These are phyloP conservation scores for Anodontia alba DNA, from an alignment of 2,888 invertebrate genomes.

Conservation along the genomic window DNA sequence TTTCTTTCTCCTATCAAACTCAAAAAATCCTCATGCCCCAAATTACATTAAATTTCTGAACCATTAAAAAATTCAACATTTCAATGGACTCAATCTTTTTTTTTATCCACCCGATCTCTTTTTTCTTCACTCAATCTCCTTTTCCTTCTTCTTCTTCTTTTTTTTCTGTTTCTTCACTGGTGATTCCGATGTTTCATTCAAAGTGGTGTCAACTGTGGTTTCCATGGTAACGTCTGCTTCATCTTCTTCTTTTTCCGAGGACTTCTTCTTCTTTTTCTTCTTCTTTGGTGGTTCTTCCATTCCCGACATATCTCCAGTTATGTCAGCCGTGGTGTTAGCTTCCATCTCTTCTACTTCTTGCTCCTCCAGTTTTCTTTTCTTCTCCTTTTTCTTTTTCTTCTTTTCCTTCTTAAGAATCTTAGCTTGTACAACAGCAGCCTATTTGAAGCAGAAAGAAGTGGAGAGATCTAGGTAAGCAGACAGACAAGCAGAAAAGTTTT, in stretches of 20 bases:
- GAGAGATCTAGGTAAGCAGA: no score
- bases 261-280: slow-evolving; percentile 76
- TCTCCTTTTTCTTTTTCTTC: slow-evolving; percentile 75
- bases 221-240: slow-evolving; percentile 52
- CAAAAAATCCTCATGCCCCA: no score
- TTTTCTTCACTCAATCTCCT: slow-evolving; percentile 31
- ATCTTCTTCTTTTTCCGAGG: slow-evolving; percentile 24
- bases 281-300: slow-evolving; percentile 65
- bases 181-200: slow-evolving; percentile 45
- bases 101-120: no score
- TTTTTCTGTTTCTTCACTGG: slow-evolving; percentile 66
- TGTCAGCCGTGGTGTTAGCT: slow-evolving; percentile 59
- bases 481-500: not conserved
- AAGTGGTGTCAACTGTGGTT: slow-evolving; percentile 46
- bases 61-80: no score
- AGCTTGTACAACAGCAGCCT: slow-evolving; percentile 74
- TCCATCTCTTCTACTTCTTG: slow-evolving; percentile 44
- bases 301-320: slow-evolving; percentile 58
- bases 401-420: slow-evolving; percentile 78
- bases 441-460: not conserved
- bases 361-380: slow-evolving; percentile 70
- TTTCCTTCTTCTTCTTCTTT: slow-evolving; percentile 73
- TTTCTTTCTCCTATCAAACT: no score
- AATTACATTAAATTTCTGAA: no score
- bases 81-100: no score